These are phyloP conservation scores for Deroplatys truncata DNA, from an alignment of 2,888 invertebrate species.

Conservation along the genomic window DNA sequence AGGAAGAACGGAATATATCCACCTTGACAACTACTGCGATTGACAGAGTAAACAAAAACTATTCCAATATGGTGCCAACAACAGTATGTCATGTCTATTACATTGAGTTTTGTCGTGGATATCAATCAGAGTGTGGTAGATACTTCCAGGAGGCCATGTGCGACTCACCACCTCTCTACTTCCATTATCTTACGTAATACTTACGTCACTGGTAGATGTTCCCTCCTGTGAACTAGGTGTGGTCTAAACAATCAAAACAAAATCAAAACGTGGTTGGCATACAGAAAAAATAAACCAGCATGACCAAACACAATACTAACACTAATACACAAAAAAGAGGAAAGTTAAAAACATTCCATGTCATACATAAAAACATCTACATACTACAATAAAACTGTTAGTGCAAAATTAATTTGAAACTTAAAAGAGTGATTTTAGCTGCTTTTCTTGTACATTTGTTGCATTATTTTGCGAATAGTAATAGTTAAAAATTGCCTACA, in stretches of 20 bases:
- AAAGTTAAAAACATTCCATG: neutral
- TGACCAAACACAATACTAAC: neutral
- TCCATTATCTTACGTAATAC: slow-evolving; percentile 34
- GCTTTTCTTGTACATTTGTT: neutral
- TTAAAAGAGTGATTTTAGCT: neutral
- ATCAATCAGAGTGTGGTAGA: neutral
- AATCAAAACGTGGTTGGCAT: neutral
- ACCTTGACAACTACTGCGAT: neutral
- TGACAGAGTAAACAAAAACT: neutral
- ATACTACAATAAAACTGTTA: neutral
- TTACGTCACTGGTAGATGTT: slow-evolving; percentile 39
- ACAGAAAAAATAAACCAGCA: neutral
- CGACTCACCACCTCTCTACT: neutral
- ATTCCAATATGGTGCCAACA: neutral
- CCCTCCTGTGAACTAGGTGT: slow-evolving; percentile 26
- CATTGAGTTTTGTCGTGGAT: neutral
- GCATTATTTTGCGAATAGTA: neutral
- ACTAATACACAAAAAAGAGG: neutral
- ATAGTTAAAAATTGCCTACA: no score
- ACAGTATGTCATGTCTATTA: neutral
- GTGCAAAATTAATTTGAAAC: neutral
- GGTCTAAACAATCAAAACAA: slow-evolving; percentile 25
- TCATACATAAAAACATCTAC: neutral
- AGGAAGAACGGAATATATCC: neutral
- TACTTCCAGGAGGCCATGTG: neutral